These are phyloP conservation scores for Hemiprocne comata DNA, from an alignment of 2,113 vertebrate species.

Conservation along the genomic window DNA sequence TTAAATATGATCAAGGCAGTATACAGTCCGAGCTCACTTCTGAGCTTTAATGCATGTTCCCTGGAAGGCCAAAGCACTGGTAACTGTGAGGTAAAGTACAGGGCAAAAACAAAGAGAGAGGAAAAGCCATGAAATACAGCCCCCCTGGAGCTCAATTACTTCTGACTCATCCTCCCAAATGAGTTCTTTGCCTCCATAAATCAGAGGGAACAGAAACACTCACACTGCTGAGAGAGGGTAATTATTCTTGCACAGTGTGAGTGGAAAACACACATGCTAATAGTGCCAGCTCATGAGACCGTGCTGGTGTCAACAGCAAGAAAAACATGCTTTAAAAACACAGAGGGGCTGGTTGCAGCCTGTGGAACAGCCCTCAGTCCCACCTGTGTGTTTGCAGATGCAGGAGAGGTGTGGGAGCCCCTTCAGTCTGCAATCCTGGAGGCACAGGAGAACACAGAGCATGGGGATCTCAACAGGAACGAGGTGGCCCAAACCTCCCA, in stretches of 20 bases:
- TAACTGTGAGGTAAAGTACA: not conserved
- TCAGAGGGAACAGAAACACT: constrained; percentile 57
- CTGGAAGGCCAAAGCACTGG: not conserved
- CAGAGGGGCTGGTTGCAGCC: not conserved
- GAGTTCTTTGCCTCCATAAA: constrained; percentile 54
- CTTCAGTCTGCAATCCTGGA: not conserved
- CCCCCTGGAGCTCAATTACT: constrained; percentile 52
- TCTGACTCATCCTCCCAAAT: constrained; percentile 60
- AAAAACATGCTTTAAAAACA: not conserved
- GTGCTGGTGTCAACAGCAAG: not conserved
- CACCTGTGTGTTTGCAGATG: accelerated
- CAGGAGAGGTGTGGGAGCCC: accelerated
- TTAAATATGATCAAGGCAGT: not conserved
- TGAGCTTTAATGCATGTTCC: not conserved
- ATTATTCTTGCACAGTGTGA: constrained; percentile 36
- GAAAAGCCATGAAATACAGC: constrained; percentile 12
- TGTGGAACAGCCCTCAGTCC: not conserved
- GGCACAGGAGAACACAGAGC: not conserved
- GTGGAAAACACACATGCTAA: constrained; percentile 11
- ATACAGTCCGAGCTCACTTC: not conserved
- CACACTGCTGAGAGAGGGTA: not conserved
- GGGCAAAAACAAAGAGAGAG: constrained; percentile 1
- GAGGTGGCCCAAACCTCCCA: not conserved
- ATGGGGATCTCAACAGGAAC: not conserved
- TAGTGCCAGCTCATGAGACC: not conserved